phyloP scores from a whole-genome alignment of 2,888 invertebrate species.

The Carpatolechia fugitivella region DNA sequence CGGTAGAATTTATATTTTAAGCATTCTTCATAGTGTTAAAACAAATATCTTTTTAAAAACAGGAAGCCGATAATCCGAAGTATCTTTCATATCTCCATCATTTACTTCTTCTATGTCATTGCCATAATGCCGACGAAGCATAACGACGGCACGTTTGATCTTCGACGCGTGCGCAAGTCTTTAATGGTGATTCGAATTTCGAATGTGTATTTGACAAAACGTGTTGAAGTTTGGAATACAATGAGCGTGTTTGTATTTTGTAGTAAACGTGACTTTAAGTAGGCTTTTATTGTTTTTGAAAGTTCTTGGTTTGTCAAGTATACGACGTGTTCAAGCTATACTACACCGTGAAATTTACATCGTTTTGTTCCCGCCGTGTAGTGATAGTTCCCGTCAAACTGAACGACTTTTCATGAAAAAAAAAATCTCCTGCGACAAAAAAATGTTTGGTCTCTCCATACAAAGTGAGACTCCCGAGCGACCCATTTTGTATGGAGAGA shows the following conservation, averaged over 20 bases:
- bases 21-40: too few relatives aligned
- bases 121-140: conserved; percentile 42
- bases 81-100: conserved; percentile 21
- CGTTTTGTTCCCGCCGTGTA: too few relatives aligned
- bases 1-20: too few relatives aligned
- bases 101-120: conserved; percentile 35
- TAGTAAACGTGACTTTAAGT: conserved; percentile 6
- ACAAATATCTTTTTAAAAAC: conserved; percentile 32
- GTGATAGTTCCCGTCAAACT: too few relatives aligned
- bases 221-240: conserved; percentile 16
- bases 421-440: too few relatives aligned
- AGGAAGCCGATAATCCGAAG: conserved; percentile 34
- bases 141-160: conserved; percentile 44
- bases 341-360: too few relatives aligned
- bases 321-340: too few relatives aligned
- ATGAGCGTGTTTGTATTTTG: conserved; percentile 9
- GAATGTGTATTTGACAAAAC: conserved; percentile 12
- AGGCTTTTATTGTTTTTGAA: neutral
- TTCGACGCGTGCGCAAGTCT: conserved; percentile 60
- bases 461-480: too few relatives aligned
- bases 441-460: too few relatives aligned
- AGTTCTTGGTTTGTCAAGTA: conserved; percentile 21
- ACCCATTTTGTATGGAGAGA: too few relatives aligned
- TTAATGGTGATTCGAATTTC: conserved; percentile 48
- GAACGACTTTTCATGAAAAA: too few relatives aligned